Conservation (phyloP, 92 coral and sea anemone species). For the Porites lobata region DNA sequence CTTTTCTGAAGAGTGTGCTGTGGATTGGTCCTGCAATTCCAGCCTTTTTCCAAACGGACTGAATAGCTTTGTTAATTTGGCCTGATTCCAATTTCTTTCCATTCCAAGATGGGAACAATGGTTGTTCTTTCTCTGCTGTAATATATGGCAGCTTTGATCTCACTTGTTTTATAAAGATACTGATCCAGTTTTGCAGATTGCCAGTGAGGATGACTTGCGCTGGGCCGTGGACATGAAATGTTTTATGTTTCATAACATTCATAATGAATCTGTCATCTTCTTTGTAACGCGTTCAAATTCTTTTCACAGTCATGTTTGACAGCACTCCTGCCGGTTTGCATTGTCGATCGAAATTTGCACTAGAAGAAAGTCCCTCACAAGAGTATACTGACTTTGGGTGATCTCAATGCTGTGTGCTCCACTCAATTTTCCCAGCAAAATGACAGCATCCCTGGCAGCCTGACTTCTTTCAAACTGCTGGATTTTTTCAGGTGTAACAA, state of each 20-base stretch:
- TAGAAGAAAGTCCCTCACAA: constrained; percentile 51
- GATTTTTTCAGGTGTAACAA: constrained; percentile 53
- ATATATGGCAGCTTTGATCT: constrained; percentile 47
- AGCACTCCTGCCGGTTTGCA: too few relatives aligned
- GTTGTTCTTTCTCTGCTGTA: background rate
- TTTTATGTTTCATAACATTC: too few relatives aligned
- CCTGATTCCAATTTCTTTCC: constrained; percentile 55
- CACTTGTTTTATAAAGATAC: constrained; percentile 2
- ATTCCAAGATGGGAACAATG: constrained; percentile 63
- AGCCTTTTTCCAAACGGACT: constrained; percentile 72
- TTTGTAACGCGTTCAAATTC: too few relatives aligned
- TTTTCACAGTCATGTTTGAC: too few relatives aligned
- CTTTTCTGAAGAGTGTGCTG: constrained; percentile 57
- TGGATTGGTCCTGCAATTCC: constrained; percentile 33
- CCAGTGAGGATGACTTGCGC: too few relatives aligned
- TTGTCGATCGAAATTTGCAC: too few relatives aligned
- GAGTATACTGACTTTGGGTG: constrained; percentile 32
- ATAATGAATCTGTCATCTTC: too few relatives aligned
- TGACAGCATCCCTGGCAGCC: constrained; percentile 65
- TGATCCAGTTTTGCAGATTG: too few relatives aligned
- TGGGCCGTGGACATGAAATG: too few relatives aligned
- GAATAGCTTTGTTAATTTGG: constrained; percentile 50
- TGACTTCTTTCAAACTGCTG: constrained; percentile 61
- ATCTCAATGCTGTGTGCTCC: constrained; percentile 55
- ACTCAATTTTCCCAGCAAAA: constrained; percentile 56